A percentile compares a stretch with the other conserved stretches of the same genome.
Conservation (phyloP, 2,888 invertebrate species). For the Pherbina coryleti region DNA sequence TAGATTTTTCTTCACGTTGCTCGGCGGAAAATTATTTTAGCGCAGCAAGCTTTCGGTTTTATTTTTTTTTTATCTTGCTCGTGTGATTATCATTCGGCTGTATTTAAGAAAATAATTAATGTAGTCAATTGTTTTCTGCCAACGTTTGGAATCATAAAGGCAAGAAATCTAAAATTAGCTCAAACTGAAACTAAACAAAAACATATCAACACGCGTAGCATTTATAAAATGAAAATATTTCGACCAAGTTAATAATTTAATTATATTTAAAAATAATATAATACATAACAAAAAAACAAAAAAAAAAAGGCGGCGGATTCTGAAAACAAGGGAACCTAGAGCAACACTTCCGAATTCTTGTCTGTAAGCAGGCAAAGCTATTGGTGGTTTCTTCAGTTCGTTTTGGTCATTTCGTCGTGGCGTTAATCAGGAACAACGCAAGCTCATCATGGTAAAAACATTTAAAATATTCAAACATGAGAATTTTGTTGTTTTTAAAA, state of each 20-base stretch:
- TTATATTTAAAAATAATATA: neutral
- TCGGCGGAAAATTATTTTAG: neutral
- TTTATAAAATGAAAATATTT: neutral
- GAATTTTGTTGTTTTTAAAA: neutral
- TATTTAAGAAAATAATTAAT: neutral
- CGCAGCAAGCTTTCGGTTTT: neutral
- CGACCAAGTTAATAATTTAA: neutral
- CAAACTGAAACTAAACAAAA: neutral
- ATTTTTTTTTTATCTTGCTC: neutral
- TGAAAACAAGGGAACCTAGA: slow-evolving; percentile 24
- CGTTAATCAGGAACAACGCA: slow-evolving; percentile 61
- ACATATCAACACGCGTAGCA: neutral
- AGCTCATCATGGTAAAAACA: slow-evolving; percentile 63
- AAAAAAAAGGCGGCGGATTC: too few species aligned
- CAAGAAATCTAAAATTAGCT: slow-evolving; percentile 2
- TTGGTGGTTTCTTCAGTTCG: slow-evolving; percentile 65
- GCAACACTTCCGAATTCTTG: slow-evolving; percentile 43
- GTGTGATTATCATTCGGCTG: neutral
- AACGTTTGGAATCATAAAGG: neutral
- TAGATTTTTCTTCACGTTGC: neutral
- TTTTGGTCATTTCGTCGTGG: slow-evolving; percentile 66
- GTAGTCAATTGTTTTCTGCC: neutral
- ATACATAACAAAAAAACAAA: neutral
- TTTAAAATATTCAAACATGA: neutral
- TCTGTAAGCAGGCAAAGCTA: slow-evolving; percentile 45